These are phyloP conservation scores for Arctia plantaginis DNA, from an alignment of 2,888 invertebrate genomes.

Conservation along the genomic window DNA sequence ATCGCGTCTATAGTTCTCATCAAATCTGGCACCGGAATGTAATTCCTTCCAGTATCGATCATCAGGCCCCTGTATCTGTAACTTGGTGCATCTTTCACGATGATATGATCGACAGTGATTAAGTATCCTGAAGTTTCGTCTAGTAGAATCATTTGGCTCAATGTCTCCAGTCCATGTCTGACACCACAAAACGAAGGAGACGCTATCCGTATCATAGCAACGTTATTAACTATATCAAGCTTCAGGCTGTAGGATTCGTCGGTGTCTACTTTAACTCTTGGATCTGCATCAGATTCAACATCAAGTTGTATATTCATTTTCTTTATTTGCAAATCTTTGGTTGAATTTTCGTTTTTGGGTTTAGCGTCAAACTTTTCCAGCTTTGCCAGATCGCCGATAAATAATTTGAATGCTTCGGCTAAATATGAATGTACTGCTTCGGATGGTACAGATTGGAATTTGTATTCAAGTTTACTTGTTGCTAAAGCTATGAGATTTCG, in stretches of 20 bases:
- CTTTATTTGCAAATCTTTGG: conserved; percentile 52
- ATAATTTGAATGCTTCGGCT: conserved; percentile 80
- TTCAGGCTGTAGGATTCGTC: conserved; percentile 90
- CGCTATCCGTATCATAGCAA: conserved; percentile 81
- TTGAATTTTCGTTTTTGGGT: conserved; percentile 45
- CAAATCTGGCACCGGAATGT: conserved; percentile 90
- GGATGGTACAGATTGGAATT: conserved; percentile 72
- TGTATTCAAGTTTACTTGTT: conserved; percentile 84
- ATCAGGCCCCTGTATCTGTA: conserved; percentile 93
- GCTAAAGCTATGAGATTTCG: conserved; percentile 86
- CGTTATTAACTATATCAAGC: conserved; percentile 73
- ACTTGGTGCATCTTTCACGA: conserved; percentile 91
- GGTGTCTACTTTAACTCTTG: conserved; percentile 87
- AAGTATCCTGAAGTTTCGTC: conserved; percentile 88
- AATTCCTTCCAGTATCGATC: conserved; percentile 96
- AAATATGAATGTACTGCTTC: conserved; percentile 63
- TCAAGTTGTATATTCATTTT: conserved; percentile 79
- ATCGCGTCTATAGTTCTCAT: conserved; percentile 93
- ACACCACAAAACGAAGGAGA: conserved; percentile 91
- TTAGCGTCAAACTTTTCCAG: conserved; percentile 74
- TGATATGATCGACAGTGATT: conserved; percentile 87
- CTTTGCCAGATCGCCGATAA: conserved; percentile 78
- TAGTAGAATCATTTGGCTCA: conserved; percentile 91
- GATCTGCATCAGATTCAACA: conserved; percentile 84
- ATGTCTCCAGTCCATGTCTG: conserved; percentile 90